Conservation (phyloP, 2,888 invertebrate genomes). For the Muscina levida region DNA sequence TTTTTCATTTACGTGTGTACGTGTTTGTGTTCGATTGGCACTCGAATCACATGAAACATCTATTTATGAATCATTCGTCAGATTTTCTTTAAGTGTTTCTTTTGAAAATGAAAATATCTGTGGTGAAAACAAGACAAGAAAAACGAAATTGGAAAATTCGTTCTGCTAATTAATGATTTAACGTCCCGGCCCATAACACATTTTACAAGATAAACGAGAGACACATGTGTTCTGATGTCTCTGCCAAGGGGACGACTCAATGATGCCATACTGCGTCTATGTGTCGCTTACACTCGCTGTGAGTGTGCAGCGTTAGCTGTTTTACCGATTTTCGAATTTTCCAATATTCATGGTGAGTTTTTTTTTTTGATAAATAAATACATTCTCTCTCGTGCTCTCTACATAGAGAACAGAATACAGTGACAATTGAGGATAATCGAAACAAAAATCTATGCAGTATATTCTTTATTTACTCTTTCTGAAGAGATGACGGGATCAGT, state of each 20-base stretch:
- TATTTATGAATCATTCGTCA: slow-evolving; percentile 25
- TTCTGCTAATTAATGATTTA: slow-evolving; percentile 34
- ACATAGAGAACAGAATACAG: not conserved
- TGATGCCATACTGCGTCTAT: too few relatives aligned
- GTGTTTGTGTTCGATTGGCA: not conserved
- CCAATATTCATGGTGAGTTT: not conserved
- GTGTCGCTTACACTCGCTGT: too few relatives aligned
- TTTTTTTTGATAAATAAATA: not conserved
- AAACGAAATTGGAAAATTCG: slow-evolving; percentile 3
- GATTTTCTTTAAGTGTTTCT: slow-evolving; percentile 56
- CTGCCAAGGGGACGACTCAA: too few relatives aligned
- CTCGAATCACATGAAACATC: not conserved
- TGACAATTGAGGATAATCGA: not conserved
- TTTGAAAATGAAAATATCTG: too few relatives aligned
- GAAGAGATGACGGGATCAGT: slow-evolving; percentile 7
- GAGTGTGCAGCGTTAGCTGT: too few relatives aligned
- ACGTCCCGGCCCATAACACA: slow-evolving; percentile 20
- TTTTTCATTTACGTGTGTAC: too few relatives aligned
- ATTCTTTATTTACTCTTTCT: slow-evolving; percentile 24
- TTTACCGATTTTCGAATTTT: too few relatives aligned
- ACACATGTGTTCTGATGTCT: slow-evolving; percentile 31
- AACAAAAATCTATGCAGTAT: not conserved
- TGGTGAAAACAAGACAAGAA: too few relatives aligned
- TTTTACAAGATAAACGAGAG: slow-evolving; percentile 53
- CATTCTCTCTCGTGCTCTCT: too few relatives aligned